Percentiles rank a stretch among this genome's conserved stretches.
phyloP scores from a whole-genome alignment of 2,797 vertebrate species.

The Sylvia borin region DNA sequence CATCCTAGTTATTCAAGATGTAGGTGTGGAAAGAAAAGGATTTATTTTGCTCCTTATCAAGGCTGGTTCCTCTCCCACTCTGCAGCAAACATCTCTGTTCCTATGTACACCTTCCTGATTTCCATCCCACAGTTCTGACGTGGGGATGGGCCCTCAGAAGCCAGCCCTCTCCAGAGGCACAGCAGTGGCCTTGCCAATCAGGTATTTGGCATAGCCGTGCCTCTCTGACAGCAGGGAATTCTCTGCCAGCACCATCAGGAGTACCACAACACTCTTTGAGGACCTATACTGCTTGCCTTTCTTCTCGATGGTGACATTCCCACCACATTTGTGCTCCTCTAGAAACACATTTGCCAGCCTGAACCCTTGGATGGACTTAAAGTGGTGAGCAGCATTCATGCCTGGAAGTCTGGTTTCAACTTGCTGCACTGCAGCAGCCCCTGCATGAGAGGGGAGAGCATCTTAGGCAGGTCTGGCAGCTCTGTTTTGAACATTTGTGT shows the following conservation, averaged over 20 bases:
- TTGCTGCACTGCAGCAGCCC: background rate
- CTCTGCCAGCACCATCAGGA: background rate
- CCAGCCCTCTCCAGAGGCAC: fast-evolving
- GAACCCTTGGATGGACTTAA: background rate
- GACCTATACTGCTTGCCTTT: background rate
- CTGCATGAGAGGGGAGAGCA: background rate
- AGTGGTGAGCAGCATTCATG: fast-evolving
- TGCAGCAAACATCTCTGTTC: background rate
- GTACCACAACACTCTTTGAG: fast-evolving
- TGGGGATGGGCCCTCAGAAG: background rate
- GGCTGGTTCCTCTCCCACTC: background rate
- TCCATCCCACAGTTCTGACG: background rate
- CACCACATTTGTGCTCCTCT: fast-evolving
- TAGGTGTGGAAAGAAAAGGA: background rate
- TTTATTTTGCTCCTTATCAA: background rate
- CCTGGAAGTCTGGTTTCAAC: background rate
- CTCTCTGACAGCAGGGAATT: background rate
- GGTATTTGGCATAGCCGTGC: background rate
- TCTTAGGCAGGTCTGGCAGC: background rate
- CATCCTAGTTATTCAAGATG: background rate
- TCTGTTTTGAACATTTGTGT: background rate
- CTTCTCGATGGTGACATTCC: fast-evolving
- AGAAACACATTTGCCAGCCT: background rate
- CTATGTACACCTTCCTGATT: background rate
- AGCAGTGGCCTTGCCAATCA: background rate